These are phyloP conservation scores for Alectura lathami DNA, from an alignment of 2,113 vertebrate genomes.

Conservation along the genomic window DNA sequence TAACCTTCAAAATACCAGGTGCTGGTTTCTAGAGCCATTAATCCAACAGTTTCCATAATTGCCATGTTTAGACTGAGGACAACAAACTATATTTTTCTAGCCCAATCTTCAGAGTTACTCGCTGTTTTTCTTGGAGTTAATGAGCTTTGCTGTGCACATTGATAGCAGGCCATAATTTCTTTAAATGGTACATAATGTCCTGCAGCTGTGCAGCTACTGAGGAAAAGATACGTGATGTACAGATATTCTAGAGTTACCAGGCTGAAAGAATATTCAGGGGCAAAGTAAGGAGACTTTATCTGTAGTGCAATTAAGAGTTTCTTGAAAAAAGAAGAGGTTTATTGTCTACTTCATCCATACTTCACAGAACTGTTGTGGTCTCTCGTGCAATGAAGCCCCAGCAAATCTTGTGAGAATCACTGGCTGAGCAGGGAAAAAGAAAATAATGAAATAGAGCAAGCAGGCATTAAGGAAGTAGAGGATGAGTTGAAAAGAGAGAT, in stretches of 20 bases:
- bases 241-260: neutral
- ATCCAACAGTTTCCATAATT: neutral
- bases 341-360: neutral
- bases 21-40: neutral
- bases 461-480: neutral
- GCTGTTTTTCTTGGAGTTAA: neutral
- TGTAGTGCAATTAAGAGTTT: neutral
- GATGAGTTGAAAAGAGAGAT: neutral
- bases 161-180: neutral
- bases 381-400: neutral
- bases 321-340: neutral
- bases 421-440: neutral
- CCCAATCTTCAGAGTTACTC: neutral
- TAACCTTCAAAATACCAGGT: rapidly evolving
- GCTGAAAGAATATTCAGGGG: neutral
- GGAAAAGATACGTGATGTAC: neutral
- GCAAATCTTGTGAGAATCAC: neutral
- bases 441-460: neutral
- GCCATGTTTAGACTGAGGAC: neutral
- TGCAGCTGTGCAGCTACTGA: neutral
- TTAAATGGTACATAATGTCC: neutral
- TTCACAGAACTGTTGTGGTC: neutral
- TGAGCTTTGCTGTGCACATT: neutral
- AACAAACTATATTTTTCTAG: neutral
- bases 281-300: neutral